These are phyloP conservation scores for Dasysyrphus tricinctus DNA, from an alignment of 2,888 invertebrate genomes.

Conservation along the genomic window DNA sequence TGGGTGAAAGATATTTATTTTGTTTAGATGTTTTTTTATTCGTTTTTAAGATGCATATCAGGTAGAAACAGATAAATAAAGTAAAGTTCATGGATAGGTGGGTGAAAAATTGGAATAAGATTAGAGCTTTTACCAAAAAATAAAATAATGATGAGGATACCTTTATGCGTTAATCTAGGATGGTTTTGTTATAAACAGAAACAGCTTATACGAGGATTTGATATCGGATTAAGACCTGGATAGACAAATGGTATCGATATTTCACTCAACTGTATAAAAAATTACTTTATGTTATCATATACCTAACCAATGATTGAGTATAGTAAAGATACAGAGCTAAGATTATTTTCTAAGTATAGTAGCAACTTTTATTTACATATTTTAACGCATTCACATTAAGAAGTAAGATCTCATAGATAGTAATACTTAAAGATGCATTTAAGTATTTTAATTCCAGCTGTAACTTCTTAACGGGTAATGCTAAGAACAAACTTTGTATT, in stretches of 20 bases:
- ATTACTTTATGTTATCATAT: too few species aligned
- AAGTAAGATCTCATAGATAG: too few species aligned
- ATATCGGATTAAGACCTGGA: not conserved
- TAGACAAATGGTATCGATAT: not conserved
- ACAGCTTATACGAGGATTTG: not conserved
- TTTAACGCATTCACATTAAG: too few species aligned
- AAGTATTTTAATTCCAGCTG: too few species aligned
- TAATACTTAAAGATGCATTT: too few species aligned
- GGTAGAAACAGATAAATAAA: not conserved
- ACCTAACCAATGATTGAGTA: too few species aligned
- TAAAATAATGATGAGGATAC: not conserved
- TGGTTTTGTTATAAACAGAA: not conserved
- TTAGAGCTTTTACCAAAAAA: not conserved
- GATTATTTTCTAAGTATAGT: too few species aligned
- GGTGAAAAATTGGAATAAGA: constrained; percentile 13
- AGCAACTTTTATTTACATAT: too few species aligned
- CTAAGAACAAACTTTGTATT: too few species aligned
- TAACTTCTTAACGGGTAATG: too few species aligned
- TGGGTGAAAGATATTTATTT: not conserved
- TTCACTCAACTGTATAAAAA: not conserved
- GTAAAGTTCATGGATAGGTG: not conserved
- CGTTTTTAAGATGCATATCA: not conserved
- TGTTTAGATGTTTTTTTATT: not conserved
- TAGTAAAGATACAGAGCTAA: too few species aligned
- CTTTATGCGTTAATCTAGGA: not conserved